Percentiles rank a stretch among this genome's conserved stretches.
Conservation (phyloP, 2,888 invertebrate genomes). For the Atherix ibis region DNA sequence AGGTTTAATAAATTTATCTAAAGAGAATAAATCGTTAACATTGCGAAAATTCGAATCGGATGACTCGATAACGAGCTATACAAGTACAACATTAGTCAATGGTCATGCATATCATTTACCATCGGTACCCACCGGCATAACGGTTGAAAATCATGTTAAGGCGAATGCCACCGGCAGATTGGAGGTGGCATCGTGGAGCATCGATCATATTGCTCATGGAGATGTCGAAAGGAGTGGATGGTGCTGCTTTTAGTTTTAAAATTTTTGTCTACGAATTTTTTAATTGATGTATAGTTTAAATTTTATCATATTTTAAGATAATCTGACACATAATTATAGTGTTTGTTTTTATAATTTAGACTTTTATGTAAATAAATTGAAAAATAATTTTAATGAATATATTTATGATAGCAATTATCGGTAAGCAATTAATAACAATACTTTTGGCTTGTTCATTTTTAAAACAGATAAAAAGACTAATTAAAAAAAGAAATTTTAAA, state of each 20-base stretch:
- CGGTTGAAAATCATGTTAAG: conserved; percentile 39
- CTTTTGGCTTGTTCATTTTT: no score
- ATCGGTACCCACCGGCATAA: conserved; percentile 27
- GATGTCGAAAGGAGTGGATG: conserved; percentile 40
- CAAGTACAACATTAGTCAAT: conserved; percentile 18
- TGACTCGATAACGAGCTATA: conserved; percentile 31
- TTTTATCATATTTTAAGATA: no score
- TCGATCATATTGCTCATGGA: conserved; percentile 50
- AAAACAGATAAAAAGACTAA: no score
- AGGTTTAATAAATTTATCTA: conserved; percentile 41
- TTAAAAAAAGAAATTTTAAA: no score
- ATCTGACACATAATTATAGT: no score
- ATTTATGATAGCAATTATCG: no score
- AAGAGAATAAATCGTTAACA: conserved; percentile 35
- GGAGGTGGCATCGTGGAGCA: conserved; percentile 47
- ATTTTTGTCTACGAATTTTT: no score
- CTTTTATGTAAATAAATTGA: no score
- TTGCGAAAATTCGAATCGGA: conserved; percentile 45
- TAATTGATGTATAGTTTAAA: no score
- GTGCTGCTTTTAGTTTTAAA: conserved; percentile 39
- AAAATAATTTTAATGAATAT: no score
- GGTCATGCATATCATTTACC: conserved; percentile 23
- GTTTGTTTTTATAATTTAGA: no score
- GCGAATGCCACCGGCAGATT: conserved; percentile 46
- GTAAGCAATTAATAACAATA: no score